Conservation (phyloP, 2,888 invertebrate species). For the Cantharis flavilabris region DNA sequence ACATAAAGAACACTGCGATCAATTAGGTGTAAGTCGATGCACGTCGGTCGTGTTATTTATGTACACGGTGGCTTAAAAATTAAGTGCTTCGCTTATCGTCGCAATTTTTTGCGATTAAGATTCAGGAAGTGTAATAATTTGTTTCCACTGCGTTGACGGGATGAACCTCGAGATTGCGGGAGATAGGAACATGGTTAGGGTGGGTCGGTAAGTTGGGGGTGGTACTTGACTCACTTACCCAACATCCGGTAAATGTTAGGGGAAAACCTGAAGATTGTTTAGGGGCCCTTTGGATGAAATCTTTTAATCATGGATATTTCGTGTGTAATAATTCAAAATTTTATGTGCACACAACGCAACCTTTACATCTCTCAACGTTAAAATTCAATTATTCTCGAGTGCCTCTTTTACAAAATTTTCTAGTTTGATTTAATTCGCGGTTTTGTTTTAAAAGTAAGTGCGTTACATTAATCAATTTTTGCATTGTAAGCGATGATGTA, state of each 20-base stretch:
- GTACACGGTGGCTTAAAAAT: not conserved
- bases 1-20: not conserved
- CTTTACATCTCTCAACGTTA: not conserved
- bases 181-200: slow-evolving; percentile 35
- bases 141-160: slow-evolving; percentile 47
- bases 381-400: not conserved
- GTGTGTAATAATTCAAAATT: slow-evolving; percentile 1
- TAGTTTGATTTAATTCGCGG: not conserved
- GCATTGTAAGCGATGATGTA: slow-evolving; percentile 11
- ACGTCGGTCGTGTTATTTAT: not conserved
- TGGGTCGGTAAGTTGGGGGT: slow-evolving; percentile 38
- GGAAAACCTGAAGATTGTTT: slow-evolving; percentile 37
- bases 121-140: slow-evolving; percentile 51
- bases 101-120: slow-evolving; percentile 27
- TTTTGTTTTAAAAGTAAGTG: not conserved
- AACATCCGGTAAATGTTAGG: slow-evolving; percentile 48
- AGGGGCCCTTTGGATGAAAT: slow-evolving; percentile 37
- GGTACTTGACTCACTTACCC: slow-evolving; percentile 51
- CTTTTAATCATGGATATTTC: slow-evolving; percentile 44
- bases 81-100: not conserved
- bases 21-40: not conserved
- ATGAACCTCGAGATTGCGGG: slow-evolving; percentile 47
- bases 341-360: not conserved
- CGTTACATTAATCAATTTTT: slow-evolving; percentile 4
- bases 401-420: not conserved